A percentile compares a stretch with the other conserved stretches of the same genome.
These are phyloP conservation scores for Agraylea sexmaculata DNA, from an alignment of 1,140 invertebrate species.

Conservation along the genomic window DNA sequence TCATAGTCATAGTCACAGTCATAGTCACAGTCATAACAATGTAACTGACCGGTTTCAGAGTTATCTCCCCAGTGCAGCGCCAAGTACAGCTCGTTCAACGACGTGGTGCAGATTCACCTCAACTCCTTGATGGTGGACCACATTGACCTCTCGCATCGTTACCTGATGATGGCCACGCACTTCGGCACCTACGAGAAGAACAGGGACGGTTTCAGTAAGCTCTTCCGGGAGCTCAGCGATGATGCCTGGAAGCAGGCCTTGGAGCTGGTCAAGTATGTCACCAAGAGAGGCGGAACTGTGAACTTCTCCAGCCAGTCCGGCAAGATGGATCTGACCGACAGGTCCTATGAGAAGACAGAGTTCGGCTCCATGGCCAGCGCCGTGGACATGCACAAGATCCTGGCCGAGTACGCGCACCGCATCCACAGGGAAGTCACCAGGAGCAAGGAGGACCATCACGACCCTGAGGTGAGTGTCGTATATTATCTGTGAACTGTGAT, in stretches of 20 bases:
- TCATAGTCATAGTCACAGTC: too few relatives aligned
- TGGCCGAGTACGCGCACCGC: slow-evolving; percentile 52
- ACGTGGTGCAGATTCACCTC: slow-evolving; percentile 38
- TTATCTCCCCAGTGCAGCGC: slow-evolving; percentile 46
- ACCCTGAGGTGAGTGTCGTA: slow-evolving; percentile 43
- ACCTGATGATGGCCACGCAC: slow-evolving; percentile 59
- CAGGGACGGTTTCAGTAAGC: slow-evolving; percentile 59
- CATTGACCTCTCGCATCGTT: slow-evolving; percentile 58
- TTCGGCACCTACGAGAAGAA: slow-evolving; percentile 67
- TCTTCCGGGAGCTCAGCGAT: slow-evolving; percentile 64
- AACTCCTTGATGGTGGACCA: slow-evolving; percentile 51
- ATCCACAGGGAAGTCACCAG: slow-evolving; percentile 48
- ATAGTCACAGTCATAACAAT: slow-evolving; percentile 7
- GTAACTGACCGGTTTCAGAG: slow-evolving; percentile 1
- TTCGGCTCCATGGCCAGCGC: slow-evolving; percentile 58
- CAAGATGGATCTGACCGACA: slow-evolving; percentile 21
- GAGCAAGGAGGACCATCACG: slow-evolving; percentile 40
- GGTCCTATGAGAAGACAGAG: slow-evolving; percentile 41
- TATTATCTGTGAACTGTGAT: not conserved
- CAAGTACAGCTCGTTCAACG: slow-evolving; percentile 44
- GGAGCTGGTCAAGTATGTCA: slow-evolving; percentile 61
- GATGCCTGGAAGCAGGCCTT: slow-evolving; percentile 60
- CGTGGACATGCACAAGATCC: slow-evolving; percentile 58
- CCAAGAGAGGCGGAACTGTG: slow-evolving; percentile 51
- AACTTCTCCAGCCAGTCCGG: slow-evolving; percentile 29